A percentile compares a stretch with the other conserved stretches of the same genome.
Conservation (phyloP, 2,797 vertebrate genomes). For the Sandelia bainsii region DNA sequence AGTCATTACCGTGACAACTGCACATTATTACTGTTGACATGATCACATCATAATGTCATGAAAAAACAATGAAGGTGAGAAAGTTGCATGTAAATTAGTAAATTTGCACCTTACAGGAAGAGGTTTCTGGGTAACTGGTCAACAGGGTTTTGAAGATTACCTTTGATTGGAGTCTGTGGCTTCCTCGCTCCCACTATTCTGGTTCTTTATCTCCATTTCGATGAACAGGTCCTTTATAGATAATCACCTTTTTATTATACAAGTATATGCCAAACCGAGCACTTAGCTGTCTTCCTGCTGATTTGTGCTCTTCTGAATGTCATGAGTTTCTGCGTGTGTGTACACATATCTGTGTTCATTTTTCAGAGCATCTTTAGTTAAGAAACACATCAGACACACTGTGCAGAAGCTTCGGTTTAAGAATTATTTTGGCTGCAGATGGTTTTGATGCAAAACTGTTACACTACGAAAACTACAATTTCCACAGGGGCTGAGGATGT, state of each 20-base stretch:
- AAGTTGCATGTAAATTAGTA: constrained; percentile 41
- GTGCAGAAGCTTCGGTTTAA: not conserved
- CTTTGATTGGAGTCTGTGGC: constrained; percentile 15
- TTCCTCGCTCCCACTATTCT: not conserved
- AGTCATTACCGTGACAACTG: constrained; percentile 7
- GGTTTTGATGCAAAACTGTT: not conserved
- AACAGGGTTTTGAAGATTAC: constrained; percentile 26
- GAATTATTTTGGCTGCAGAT: too few relatives aligned
- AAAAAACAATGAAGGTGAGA: not conserved
- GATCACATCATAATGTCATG: constrained; percentile 26
- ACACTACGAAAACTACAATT: not conserved
- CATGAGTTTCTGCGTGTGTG: too few relatives aligned
- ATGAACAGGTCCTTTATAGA: not conserved
- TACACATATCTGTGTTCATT: too few relatives aligned
- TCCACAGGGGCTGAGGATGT: not conserved
- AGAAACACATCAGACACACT: not conserved
- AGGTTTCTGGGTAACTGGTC: constrained; percentile 31
- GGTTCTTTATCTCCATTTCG: not conserved
- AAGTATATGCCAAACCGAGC: not conserved
- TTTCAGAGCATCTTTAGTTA: too few relatives aligned
- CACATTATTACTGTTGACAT: not conserved
- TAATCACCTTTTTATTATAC: not conserved
- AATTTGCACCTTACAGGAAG: constrained; percentile 47
- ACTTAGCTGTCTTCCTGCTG: not conserved
- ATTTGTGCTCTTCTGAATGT: not conserved